A percentile compares a stretch with the other conserved stretches of the same genome.
These are phyloP conservation scores for Himalopsyche kuldschensis DNA, from an alignment of 2,888 invertebrate genomes.

Conservation along the genomic window DNA sequence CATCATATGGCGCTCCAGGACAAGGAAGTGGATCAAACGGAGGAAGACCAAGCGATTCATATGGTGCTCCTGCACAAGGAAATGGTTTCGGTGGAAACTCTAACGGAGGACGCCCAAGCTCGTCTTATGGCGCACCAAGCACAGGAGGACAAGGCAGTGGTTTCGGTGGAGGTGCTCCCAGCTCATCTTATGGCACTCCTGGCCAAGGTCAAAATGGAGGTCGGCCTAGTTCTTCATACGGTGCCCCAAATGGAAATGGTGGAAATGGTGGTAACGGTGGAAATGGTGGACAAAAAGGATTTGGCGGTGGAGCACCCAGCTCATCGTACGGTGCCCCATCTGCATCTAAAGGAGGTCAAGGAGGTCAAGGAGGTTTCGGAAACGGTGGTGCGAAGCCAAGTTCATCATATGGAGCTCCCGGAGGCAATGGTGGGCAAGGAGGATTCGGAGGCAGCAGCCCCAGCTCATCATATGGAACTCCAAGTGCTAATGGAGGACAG, in stretches of 20 bases:
- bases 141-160: constrained; percentile 15
- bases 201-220: constrained; percentile 38
- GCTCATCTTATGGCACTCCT: constrained; percentile 41
- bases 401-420: constrained; percentile 42
- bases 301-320: constrained; percentile 42
- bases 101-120: constrained; percentile 43
- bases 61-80: constrained; percentile 40
- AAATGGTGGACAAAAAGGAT: constrained; percentile 42
- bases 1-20: constrained; percentile 35
- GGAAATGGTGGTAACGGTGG: constrained; percentile 20
- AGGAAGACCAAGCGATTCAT: constrained; percentile 38
- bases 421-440: constrained; percentile 29
- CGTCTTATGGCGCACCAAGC: constrained; percentile 42
- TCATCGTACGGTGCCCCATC: constrained; percentile 44
- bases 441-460: constrained; percentile 42
- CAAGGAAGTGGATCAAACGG: constrained; percentile 32
- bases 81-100: constrained; percentile 24
- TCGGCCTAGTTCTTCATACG: constrained; percentile 31
- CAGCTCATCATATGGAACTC: constrained; percentile 44
- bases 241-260: constrained; percentile 6
- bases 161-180: constrained; percentile 27
- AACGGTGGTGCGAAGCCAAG: constrained; percentile 43
- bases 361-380: constrained; percentile 29
- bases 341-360: constrained; percentile 30
- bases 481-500: constrained; percentile 42